These are phyloP conservation scores for Pelobates cultripes DNA, from an alignment of 2,797 vertebrate genomes.

Conservation along the genomic window DNA sequence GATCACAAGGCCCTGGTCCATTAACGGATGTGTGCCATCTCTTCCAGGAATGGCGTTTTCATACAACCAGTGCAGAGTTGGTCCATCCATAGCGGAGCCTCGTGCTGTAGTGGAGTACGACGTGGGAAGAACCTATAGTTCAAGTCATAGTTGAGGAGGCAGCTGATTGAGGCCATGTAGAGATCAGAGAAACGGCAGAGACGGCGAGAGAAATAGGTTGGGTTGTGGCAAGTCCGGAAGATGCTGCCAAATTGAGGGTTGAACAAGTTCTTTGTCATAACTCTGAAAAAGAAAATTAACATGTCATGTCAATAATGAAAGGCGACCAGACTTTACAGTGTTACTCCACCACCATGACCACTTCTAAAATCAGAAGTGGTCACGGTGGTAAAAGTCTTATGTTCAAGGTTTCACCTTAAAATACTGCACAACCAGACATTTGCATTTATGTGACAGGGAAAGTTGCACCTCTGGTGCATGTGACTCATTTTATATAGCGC, in stretches of 20 bases:
- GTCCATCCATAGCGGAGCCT: conserved; percentile 86
- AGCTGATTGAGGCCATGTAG: conserved; percentile 84
- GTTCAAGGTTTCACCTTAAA: too few species aligned
- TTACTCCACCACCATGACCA: too few species aligned
- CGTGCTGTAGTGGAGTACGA: conserved; percentile 82
- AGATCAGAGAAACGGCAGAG: conserved; percentile 83
- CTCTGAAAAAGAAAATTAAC: conserved; percentile 62
- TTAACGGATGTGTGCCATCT: conserved; percentile 83
- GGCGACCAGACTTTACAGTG: too few species aligned
- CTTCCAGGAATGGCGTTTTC: conserved; percentile 80
- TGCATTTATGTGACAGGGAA: too few species aligned
- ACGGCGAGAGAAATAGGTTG: conserved; percentile 84
- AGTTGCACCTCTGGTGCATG: too few species aligned
- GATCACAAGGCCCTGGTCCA: background rate
- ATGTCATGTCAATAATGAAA: too few species aligned
- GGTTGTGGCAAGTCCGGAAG: conserved; percentile 84
- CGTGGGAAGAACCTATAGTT: conserved; percentile 82
- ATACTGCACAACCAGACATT: too few species aligned
- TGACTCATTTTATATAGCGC: too few species aligned
- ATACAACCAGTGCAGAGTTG: conserved; percentile 85
- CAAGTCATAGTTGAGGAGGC: conserved; percentile 81
- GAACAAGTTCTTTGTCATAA: conserved; percentile 83
- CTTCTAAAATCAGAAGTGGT: too few species aligned
- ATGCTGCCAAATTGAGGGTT: conserved; percentile 87
- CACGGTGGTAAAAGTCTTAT: too few species aligned